phyloP scores from a whole-genome alignment of 1,140 invertebrate species.

The Oppia nitens region DNA sequence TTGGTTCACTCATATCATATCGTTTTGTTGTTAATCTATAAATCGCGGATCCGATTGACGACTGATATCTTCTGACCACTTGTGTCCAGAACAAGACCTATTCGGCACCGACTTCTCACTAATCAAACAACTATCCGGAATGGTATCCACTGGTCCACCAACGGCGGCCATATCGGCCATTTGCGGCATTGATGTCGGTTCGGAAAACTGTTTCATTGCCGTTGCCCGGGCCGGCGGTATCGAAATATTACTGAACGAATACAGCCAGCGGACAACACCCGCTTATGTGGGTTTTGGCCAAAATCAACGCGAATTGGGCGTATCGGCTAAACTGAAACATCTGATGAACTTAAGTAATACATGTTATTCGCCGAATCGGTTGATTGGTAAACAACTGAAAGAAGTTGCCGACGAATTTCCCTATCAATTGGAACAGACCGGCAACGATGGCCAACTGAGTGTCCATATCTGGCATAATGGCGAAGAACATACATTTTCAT shows the following conservation, averaged over 20 bases:
- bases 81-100: background rate
- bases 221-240: conserved; percentile 15
- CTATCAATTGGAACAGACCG: conserved; percentile 38
- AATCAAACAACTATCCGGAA: background rate
- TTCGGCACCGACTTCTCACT: background rate
- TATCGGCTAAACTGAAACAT: conserved; percentile 88
- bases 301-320: conserved; percentile 78
- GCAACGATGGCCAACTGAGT: conserved; percentile 12
- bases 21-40: no score
- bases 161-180: background rate
- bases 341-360: conserved; percentile 96
- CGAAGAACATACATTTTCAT: conserved; percentile 68
- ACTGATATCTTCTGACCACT: no score
- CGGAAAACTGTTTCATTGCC: conserved; percentile 19
- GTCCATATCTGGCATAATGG: conserved; percentile 62
- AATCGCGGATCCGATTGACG: no score
- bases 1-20: no score
- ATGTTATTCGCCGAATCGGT: conserved; percentile 74
- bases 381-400: conserved; percentile 52
- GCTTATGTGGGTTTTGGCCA: conserved; percentile 82
- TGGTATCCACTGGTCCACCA: background rate
- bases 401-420: conserved; percentile 61
- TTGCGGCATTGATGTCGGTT: conserved; percentile 18
- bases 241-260: conserved; percentile 20
- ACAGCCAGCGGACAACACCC: conserved; percentile 18